Conservation (phyloP, 1,140 invertebrate genomes). For the Meloidogyne chitwoodi region DNA sequence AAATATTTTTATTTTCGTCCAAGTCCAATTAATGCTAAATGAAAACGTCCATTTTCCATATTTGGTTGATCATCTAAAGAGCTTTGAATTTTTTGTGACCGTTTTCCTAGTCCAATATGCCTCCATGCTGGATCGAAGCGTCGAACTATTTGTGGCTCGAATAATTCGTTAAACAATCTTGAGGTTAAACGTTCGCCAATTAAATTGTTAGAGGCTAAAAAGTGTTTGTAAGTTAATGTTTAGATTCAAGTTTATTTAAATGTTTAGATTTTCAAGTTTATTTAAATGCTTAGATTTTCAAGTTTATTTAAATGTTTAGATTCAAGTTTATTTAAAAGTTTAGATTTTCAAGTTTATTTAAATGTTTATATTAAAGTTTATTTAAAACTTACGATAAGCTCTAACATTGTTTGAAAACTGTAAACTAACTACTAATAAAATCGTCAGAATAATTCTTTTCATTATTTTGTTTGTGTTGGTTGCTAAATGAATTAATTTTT, state of each 20-base stretch:
- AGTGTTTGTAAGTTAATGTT: neutral
- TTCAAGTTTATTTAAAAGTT: no score
- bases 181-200: neutral
- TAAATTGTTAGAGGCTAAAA: neutral
- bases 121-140: neutral
- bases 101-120: constrained; percentile 13
- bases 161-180: neutral
- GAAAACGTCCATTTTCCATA: neutral
- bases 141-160: neutral
- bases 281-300: no score
- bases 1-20: neutral
- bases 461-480: neutral
- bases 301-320: no score
- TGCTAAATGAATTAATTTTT: neutral
- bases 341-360: no score
- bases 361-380: no score
- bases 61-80: neutral
- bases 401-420: neutral
- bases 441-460: neutral
- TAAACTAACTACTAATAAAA: neutral
- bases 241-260: neutral
- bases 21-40: neutral
- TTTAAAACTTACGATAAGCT: neutral
- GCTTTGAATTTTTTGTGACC: neutral
- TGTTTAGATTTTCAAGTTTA: no score